Evolutionary conservation across 2,888 invertebrate species (phyloP).

Genomic region (Piscicola geometra): DNA sequence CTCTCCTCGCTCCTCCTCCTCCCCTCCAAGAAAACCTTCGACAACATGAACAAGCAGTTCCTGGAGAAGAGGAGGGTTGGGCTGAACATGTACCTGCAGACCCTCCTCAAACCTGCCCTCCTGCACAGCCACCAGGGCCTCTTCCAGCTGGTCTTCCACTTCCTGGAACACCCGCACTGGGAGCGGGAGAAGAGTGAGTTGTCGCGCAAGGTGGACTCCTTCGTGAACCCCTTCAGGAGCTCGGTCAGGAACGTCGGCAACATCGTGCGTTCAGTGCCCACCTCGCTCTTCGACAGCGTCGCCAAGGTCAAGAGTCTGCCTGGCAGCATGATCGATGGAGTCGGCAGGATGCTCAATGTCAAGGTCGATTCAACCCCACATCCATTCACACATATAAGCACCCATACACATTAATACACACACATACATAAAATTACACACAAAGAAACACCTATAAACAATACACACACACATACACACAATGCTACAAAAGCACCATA

Average conservation of each 20-base stretch:
- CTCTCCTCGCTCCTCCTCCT: conserved; percentile 67
- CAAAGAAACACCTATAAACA: neutral
- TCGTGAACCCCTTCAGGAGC: conserved; percentile 75
- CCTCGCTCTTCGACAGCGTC: conserved; percentile 77
- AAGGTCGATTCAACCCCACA: conserved; percentile 35
- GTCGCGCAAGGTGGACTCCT: conserved; percentile 59
- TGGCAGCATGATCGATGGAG: conserved; percentile 45
- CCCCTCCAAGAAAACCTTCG: conserved; percentile 88
- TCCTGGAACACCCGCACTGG: conserved; percentile 69
- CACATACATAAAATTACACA: too few species aligned
- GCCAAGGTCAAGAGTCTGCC: conserved; percentile 60
- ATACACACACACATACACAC: neutral
- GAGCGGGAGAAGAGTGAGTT: conserved; percentile 61
- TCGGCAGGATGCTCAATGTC: conserved; percentile 49
- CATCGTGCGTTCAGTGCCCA: conserved; percentile 80
- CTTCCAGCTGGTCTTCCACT: conserved; percentile 62
- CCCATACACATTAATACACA: too few species aligned
- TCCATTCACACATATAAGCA: neutral
- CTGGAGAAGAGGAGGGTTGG: conserved; percentile 74
- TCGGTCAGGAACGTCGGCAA: conserved; percentile 72
- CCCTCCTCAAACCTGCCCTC: conserved; percentile 64
- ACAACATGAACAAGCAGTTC: conserved; percentile 75
- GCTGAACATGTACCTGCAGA: conserved; percentile 73
- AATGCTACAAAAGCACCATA: neutral
- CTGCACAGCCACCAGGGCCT: conserved; percentile 64